These are phyloP conservation scores for Pampus argenteus DNA, from an alignment of 2,797 vertebrate genomes.

Conservation along the genomic window DNA sequence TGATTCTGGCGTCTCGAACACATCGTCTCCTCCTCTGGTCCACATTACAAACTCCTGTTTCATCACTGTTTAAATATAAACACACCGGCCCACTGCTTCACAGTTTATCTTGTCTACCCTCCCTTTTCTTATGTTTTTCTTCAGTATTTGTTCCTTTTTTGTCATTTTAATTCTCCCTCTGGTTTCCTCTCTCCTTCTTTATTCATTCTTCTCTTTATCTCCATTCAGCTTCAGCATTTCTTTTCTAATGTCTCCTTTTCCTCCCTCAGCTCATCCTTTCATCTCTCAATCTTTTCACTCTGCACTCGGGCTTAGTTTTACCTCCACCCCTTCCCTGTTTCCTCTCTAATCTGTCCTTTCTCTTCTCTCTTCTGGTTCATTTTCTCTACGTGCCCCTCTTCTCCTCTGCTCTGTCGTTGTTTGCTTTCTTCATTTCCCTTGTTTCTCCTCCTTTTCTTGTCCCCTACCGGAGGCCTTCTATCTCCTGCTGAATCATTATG, in stretches of 20 bases:
- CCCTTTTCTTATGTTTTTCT: background rate
- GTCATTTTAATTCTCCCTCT: background rate
- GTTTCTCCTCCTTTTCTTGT: background rate
- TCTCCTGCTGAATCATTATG: slow-evolving; percentile 50
- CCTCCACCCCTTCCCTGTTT: too few relatives aligned
- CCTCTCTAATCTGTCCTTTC: too few relatives aligned
- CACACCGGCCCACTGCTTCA: background rate
- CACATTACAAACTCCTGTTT: slow-evolving; percentile 26
- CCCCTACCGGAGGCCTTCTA: background rate
- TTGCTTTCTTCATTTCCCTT: background rate
- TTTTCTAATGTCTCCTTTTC: background rate
- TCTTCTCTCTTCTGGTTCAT: too few relatives aligned
- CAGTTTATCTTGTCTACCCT: background rate
- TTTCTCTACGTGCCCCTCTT: too few relatives aligned
- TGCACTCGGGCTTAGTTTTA: background rate
- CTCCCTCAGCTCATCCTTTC: background rate
- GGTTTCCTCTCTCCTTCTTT: background rate
- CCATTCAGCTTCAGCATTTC: background rate
- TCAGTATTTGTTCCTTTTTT: background rate
- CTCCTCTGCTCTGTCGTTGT: background rate
- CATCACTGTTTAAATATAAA: slow-evolving; percentile 35
- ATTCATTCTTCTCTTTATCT: background rate
- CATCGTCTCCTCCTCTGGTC: background rate
- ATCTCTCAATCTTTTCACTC: background rate
- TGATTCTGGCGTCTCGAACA: slow-evolving; percentile 35